These are phyloP conservation scores for Myzus persicae DNA, from an alignment of 1,140 invertebrate species.

Conservation along the genomic window DNA sequence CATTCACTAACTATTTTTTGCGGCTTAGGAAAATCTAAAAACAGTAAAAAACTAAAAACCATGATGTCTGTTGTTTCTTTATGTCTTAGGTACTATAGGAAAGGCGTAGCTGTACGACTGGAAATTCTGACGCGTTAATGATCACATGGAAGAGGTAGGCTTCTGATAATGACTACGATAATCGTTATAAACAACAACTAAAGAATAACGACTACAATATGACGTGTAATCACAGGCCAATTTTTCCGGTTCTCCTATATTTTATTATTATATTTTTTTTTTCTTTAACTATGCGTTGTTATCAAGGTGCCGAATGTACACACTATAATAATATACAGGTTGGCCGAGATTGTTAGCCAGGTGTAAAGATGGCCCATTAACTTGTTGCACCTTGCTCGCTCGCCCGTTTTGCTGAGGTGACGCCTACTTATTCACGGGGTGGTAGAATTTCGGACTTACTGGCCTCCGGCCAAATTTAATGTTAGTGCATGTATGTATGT, in stretches of 20 bases:
- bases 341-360: slow-evolving; percentile 47
- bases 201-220: slow-evolving; percentile 28
- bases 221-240: slow-evolving; percentile 46
- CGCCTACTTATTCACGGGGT: slow-evolving; percentile 49
- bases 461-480: slow-evolving; percentile 27
- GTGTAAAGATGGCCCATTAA: slow-evolving; percentile 53
- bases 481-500: background rate
- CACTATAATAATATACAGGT: background rate
- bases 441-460: slow-evolving; percentile 47
- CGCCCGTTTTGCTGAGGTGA: slow-evolving; percentile 45
- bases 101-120: background rate
- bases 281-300: slow-evolving; percentile 34
- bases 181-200: slow-evolving; percentile 38
- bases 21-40: background rate
- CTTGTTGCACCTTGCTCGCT: slow-evolving; percentile 53
- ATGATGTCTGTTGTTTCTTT: slow-evolving; percentile 11
- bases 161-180: slow-evolving; percentile 51
- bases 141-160: slow-evolving; percentile 36
- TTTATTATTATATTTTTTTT: slow-evolving; percentile 24
- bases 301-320: slow-evolving; percentile 54
- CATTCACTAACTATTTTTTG: background rate
- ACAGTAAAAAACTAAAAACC: background rate
- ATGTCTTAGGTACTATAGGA: background rate
- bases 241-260: slow-evolving; percentile 47
- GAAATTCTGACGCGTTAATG: slow-evolving; percentile 45